Evolutionary conservation across 2,113 vertebrate genomes (phyloP).

Genomic region (Carollia perspicillata): DNA sequence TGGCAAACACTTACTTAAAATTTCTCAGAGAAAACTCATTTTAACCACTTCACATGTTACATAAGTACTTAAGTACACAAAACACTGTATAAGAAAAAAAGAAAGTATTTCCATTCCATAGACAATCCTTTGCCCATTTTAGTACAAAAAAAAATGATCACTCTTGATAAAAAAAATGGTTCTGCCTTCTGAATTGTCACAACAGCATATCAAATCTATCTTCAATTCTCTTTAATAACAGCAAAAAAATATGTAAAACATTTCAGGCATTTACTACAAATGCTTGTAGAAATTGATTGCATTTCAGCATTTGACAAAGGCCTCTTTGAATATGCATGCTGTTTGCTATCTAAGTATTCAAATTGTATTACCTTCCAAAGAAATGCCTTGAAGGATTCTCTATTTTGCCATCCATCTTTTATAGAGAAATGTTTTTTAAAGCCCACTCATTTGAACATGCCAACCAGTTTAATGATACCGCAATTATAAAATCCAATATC

Average conservation of each 20-base stretch:
- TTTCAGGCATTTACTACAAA: background rate
- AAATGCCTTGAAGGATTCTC: background rate
- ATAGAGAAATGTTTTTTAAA: background rate
- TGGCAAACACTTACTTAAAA: background rate
- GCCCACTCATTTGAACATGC: background rate
- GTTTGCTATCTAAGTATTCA: background rate
- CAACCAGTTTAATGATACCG: background rate
- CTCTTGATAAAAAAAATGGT: background rate
- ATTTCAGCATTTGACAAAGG: background rate
- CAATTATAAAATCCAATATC: background rate
- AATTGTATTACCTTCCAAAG: background rate
- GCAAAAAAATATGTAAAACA: background rate
- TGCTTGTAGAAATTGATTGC: background rate
- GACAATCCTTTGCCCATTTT: background rate
- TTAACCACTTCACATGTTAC: background rate
- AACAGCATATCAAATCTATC: background rate
- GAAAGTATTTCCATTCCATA: background rate
- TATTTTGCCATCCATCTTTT: background rate
- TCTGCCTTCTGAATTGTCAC: background rate
- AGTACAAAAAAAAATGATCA: background rate
- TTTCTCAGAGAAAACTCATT: slow-evolving; percentile 15
- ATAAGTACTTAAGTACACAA: background rate
- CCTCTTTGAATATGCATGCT: background rate
- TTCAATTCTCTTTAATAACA: background rate
- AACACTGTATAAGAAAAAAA: background rate